Percentiles rank a stretch among this genome's conserved stretches.
phyloP scores from a whole-genome alignment of 1,140 invertebrate genomes.

The Scaptomyza graminum region DNA sequence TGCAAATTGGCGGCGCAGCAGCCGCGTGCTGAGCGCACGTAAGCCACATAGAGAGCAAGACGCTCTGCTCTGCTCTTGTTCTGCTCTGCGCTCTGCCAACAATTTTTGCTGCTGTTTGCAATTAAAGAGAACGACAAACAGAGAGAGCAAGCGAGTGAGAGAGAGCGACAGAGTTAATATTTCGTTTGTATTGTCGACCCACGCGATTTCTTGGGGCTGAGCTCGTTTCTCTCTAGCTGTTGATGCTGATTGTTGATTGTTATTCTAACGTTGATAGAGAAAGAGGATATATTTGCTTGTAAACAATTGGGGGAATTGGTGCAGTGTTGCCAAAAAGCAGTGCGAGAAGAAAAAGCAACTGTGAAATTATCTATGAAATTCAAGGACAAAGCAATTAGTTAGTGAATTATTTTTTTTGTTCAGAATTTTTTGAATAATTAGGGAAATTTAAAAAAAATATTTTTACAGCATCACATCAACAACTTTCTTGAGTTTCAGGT shows the following conservation, averaged over 20 bases:
- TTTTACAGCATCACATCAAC: no score
- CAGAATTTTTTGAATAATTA: neutral
- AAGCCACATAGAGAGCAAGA: conserved; percentile 44
- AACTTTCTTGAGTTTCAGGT: no score
- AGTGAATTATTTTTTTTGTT: neutral
- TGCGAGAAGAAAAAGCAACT: neutral
- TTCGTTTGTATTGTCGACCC: conserved; percentile 15
- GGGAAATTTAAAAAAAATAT: neutral
- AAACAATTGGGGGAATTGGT: conserved; percentile 57
- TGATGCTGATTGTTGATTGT: conserved; percentile 8
- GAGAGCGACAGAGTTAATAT: conserved; percentile 11
- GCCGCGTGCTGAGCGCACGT: conserved; percentile 44
- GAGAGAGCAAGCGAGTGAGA: neutral
- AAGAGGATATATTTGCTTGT: conserved; percentile 46
- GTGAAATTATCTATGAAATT: neutral
- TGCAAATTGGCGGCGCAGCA: conserved; percentile 74
- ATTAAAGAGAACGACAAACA: neutral
- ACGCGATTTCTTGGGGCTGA: conserved; percentile 39
- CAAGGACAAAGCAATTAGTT: neutral
- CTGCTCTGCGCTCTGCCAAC: conserved; percentile 36
- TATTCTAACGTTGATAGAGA: neutral
- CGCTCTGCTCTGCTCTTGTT: conserved; percentile 24
- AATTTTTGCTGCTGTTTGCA: conserved; percentile 38
- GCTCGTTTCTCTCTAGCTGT: conserved; percentile 33
- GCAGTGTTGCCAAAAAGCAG: conserved; percentile 55